Conservation (phyloP, 2,113 vertebrate species). For the Chionis minor region DNA sequence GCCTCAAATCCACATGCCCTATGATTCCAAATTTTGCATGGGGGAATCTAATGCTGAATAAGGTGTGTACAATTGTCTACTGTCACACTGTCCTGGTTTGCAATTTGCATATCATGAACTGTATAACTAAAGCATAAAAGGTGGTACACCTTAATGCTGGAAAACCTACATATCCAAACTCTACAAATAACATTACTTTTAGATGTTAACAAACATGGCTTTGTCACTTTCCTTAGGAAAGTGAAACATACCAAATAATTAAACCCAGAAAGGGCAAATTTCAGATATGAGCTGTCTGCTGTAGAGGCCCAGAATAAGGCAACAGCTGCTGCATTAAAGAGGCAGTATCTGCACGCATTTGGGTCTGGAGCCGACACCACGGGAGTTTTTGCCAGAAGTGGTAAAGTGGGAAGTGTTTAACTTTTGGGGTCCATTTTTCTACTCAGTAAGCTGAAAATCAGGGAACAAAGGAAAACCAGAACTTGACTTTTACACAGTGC, state of each 20-base stretch:
- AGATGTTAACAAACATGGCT: not conserved
- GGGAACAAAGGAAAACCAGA: not conserved
- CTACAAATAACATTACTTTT: not conserved
- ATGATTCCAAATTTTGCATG: not conserved
- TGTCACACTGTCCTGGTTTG: not conserved
- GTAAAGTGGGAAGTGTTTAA: not conserved
- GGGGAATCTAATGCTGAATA: not conserved
- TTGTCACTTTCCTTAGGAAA: not conserved
- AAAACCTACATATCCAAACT: not conserved
- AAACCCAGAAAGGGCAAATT: not conserved
- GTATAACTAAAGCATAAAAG: not conserved
- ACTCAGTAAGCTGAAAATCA: not conserved
- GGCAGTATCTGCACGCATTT: rapidly evolving
- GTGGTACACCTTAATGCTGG: not conserved
- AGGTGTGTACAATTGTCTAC: not conserved
- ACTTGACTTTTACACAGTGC: not conserved
- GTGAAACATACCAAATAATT: not conserved
- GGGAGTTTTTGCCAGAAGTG: not conserved
- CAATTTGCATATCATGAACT: not conserved
- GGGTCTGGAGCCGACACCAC: not conserved
- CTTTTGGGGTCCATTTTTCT: not conserved
- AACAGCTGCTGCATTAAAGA: not conserved
- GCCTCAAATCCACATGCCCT: not conserved
- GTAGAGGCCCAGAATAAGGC: not conserved
- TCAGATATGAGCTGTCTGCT: not conserved